Evolutionary conservation across 1,140 invertebrate genomes (phyloP).

Genomic region (Drosophila malerkotliana): DNA sequence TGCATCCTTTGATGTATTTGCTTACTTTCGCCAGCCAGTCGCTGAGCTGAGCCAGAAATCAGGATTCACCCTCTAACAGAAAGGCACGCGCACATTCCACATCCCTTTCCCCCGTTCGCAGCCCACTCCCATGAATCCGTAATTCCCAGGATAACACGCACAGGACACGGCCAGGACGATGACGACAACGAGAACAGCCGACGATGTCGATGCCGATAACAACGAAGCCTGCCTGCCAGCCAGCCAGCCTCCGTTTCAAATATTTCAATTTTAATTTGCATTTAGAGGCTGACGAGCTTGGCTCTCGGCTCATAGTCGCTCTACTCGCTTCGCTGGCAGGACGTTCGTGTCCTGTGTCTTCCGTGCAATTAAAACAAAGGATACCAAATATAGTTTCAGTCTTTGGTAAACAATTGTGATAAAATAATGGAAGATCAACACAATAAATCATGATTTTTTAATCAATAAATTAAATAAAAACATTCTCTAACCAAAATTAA

Average conservation of each 20-base stretch:
- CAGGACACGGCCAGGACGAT: constrained; percentile 41
- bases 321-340: constrained; percentile 62
- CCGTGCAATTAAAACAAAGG: constrained; percentile 23
- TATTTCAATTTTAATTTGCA: constrained; percentile 77
- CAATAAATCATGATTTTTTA: too few species aligned
- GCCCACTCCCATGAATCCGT: constrained; percentile 13
- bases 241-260: constrained; percentile 63
- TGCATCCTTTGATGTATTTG: constrained; percentile 73
- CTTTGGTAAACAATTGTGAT: not conserved
- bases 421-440: not conserved
- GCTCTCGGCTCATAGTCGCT: constrained; percentile 64
- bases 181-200: constrained; percentile 44
- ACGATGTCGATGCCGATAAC: constrained; percentile 44
- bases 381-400: not conserved
- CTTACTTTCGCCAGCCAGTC: constrained; percentile 75
- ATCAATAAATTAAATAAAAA: too few species aligned
- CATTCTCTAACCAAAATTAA: too few species aligned
- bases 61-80: constrained; percentile 48
- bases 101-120: constrained; percentile 14
- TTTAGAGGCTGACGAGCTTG: constrained; percentile 70
- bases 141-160: constrained; percentile 54
- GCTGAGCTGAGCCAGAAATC: constrained; percentile 38
- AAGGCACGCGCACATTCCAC: constrained; percentile 45
- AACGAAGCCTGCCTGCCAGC: constrained; percentile 15
- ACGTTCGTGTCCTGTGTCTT: constrained; percentile 68